phyloP scores from a whole-genome alignment of 2,113 vertebrate species.

The Polyodon spathula region DNA sequence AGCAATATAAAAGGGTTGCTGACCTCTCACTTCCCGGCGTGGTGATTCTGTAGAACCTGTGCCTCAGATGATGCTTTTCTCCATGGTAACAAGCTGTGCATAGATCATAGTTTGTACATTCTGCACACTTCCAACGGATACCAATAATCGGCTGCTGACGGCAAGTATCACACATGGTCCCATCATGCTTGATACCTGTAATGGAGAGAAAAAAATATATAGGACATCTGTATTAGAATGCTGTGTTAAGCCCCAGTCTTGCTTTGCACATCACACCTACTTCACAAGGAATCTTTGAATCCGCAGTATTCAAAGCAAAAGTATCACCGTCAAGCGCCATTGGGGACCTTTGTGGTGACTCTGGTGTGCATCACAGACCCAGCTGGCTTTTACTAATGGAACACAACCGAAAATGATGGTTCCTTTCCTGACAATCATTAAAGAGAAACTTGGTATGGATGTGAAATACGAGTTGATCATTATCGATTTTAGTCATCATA shows the following conservation, averaged over 20 bases:
- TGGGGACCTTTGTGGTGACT: too few species aligned
- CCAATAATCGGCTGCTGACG: conserved; percentile 97
- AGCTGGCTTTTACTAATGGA: too few species aligned
- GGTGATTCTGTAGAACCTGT: conserved; percentile 96
- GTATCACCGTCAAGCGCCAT: too few species aligned
- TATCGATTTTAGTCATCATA: too few species aligned
- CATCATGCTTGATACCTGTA: conserved; percentile 94
- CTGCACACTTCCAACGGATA: conserved; percentile 97
- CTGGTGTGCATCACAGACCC: too few species aligned
- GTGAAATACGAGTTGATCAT: too few species aligned
- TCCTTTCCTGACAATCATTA: too few species aligned
- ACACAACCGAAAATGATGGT: too few species aligned
- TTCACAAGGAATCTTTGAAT: too few species aligned
- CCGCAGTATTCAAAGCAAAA: too few species aligned
- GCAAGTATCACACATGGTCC: conserved; percentile 98
- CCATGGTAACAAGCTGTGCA: conserved; percentile 98
- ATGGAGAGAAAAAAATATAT: conserved; percentile 1
- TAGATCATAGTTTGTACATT: conserved; percentile 97
- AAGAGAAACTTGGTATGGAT: too few species aligned
- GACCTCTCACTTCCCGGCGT: conserved; percentile 96
- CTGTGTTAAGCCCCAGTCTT: not conserved
- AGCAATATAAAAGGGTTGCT: conserved; percentile 14
- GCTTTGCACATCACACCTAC: too few species aligned
- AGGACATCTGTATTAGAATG: not conserved
- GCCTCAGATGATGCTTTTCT: conserved; percentile 95